Base-by-base conservation (phyloP, 1,140 invertebrate genomes). In the Procambarus virginalis region DNA sequence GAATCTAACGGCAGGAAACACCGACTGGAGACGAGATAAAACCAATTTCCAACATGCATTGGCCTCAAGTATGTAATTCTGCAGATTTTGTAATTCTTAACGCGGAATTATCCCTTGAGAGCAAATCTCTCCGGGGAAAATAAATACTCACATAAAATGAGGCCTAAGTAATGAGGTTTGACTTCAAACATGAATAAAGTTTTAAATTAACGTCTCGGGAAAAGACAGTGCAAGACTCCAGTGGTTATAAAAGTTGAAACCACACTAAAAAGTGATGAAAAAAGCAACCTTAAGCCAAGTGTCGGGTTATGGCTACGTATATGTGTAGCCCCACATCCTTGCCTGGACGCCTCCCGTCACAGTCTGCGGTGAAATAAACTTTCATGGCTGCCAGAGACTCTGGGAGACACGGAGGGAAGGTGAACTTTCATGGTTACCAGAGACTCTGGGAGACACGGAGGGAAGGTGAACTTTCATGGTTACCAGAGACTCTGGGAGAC, bases 161-260 rank as follows among this genome's bases (percentile, higher is more conserved):
- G 22, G 2, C 49, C 78, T 55, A n/a, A 49, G 55, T 55, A 80
- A 80, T 80, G 78, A 80, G 78, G 78, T 80, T 80, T 80, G 78
- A 80, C 78, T 80, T 80, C 78, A 80, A 55, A 80, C 49, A 80
- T 55, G 49, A 80, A 58, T 80, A 80, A 80, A 80, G 78, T 80
- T 80, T 80, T 55, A 55, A 80, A 55, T 80, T 80, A 80, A 80
- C 78, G 34, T 80, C 78, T 80, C 49, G 78, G 55, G 78, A 49
- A 8, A 51, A 80, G 49, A 58, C 22, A 51, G 22, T 6, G 49
- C 51, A 10, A 34, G 17, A 55, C 55, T 34, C 22, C 34, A 5
- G 34, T 10, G 34, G 78, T n/a, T n/a, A 22, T 20, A 12, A 34
- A 58, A 10, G 46, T n/a, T 12, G 77, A 79, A 22, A 51, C 8